Evolutionary conservation across 2,888 invertebrate species (phyloP), one percentile per base, ranked within the genome.

Genomic region (Merodon equestris): DNA sequence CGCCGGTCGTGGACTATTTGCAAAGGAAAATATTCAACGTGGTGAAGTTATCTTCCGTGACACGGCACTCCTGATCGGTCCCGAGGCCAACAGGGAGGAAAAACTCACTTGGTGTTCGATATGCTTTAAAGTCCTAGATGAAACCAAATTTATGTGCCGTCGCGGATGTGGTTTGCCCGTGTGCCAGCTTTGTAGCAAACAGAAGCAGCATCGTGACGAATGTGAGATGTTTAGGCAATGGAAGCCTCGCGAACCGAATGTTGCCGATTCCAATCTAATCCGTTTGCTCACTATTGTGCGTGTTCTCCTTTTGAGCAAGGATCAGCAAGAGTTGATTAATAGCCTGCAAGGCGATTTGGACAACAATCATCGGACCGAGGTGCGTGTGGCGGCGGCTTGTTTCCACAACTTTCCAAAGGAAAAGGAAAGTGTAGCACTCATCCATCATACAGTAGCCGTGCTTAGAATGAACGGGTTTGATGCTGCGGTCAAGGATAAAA

Each of bases 11-110:
- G 95, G 95, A 1, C 85, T 95, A 7, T 91, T 95, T 83, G 93
- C 95, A 9, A 91, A 89, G 0, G 90, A 92, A 60, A 91, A 94
- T 82, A 91, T 95, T 13, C 87, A 89, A 79, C 86, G 90, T 5
- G 94, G 94, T 57, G 94, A 95, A 86, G 88, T 93, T 48, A 91
- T 96, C 56, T 94, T 93, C 84, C 90, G 90, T n/a, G 95, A 95
- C 85, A 90, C 89, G 66, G 93, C 95, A 0, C 87, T 95, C 42
- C 89, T 95, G 18, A 88, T 92, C 50, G 95, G 95, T 0, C 93
- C 94, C 1, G 90, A 93, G 13, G 90, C 91, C 51, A 90, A 90
- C 58, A 87, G 88, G 56, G 88, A 88, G 79, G 87, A 91, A 5
- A 90, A 91, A 42, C 56, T 88, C 17, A 90, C 92, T 83, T 90